These are phyloP conservation scores for Gallirallus australis DNA, from an alignment of 2,797 vertebrate species.

Conservation along the genomic window DNA sequence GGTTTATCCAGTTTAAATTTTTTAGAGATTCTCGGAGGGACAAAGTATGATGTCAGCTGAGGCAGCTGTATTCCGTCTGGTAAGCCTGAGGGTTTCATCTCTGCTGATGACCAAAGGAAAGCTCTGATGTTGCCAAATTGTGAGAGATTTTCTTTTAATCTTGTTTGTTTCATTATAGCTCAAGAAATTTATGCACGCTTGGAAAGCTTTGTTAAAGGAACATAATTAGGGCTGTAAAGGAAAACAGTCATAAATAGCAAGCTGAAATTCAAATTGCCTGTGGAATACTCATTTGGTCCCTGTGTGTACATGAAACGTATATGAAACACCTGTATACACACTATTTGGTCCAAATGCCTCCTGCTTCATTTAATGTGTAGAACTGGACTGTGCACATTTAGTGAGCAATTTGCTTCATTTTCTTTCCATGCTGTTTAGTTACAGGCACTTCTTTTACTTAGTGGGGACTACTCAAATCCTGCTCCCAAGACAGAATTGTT, in stretches of 20 bases:
- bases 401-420: neutral
- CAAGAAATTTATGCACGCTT: neutral
- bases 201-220: neutral
- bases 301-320: neutral
- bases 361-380: neutral
- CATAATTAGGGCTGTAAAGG: neutral
- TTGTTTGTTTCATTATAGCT: neutral
- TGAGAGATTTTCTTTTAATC: neutral
- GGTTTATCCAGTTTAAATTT: neutral
- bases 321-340: conserved; percentile 27
- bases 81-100: neutral
- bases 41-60: neutral
- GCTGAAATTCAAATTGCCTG: neutral
- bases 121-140: neutral
- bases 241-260: neutral
- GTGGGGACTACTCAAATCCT: neutral
- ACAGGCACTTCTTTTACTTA: neutral
- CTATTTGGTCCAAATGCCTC: neutral
- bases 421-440: neutral
- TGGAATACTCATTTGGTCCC: neutral
- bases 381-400: neutral
- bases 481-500: neutral
- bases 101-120: neutral
- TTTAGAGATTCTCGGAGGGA: neutral
- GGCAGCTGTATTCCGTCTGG: neutral